A percentile compares a stretch with the other conserved stretches of the same genome.
Conservation (phyloP, 2,888 invertebrate species). For the Aphidius colemani region DNA sequence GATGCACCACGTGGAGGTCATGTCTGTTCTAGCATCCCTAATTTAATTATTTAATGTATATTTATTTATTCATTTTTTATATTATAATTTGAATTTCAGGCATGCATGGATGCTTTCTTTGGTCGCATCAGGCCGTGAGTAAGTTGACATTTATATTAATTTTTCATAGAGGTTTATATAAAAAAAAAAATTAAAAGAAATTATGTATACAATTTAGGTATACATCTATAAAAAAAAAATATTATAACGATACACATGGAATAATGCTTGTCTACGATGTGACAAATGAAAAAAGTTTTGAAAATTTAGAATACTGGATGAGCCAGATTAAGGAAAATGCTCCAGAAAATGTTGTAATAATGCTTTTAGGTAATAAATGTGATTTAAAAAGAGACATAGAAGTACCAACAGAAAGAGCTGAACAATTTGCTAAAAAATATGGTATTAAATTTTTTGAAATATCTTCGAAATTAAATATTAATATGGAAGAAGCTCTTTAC, state of each 20-base stretch:
- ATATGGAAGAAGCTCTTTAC: constrained; percentile 97
- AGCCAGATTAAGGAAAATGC: constrained; percentile 99
- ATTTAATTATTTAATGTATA: too few relatives aligned
- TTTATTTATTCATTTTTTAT: too few relatives aligned
- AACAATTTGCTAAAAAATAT: constrained; percentile 96
- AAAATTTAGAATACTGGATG: constrained; percentile 99
- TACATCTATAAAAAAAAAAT: too few relatives aligned
- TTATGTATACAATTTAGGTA: too few relatives aligned
- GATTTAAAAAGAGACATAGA: constrained; percentile 95
- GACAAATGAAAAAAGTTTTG: constrained; percentile 98
- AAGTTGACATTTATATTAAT: too few relatives aligned
- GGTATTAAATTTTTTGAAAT: constrained; percentile 99
- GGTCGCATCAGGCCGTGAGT: too few relatives aligned
- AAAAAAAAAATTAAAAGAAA: too few relatives aligned
- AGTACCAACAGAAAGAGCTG: constrained; percentile 93
- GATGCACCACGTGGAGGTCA: too few relatives aligned
- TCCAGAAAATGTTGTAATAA: constrained; percentile 97
- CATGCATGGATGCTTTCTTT: too few relatives aligned
- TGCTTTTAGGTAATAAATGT: constrained; percentile 99
- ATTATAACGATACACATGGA: constrained; percentile 75
- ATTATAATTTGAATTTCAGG: too few relatives aligned
- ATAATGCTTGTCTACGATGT: constrained; percentile 99
- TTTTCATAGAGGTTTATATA: too few relatives aligned
- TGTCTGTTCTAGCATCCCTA: too few relatives aligned
- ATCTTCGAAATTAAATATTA: constrained; percentile 96